Conservation (phyloP, 2,113 vertebrate species). For the Oceanodroma tethys region DNA sequence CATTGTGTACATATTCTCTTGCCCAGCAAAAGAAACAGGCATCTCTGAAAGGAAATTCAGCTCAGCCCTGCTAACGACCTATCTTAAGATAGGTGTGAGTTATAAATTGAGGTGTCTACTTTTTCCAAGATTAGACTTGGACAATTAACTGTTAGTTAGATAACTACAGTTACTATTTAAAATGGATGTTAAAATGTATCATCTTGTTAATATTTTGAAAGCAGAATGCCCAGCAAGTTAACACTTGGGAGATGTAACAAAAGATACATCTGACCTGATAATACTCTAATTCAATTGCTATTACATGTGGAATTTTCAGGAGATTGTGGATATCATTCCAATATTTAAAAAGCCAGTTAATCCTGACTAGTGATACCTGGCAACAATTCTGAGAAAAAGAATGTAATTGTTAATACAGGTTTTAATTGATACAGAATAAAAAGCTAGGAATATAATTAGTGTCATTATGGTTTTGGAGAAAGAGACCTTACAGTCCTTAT, state of each 20-base stretch:
- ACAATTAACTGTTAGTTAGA: not conserved
- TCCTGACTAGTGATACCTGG: not conserved
- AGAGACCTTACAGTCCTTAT: not conserved
- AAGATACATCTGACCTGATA: not conserved
- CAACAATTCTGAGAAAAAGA: not conserved
- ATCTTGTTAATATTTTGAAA: not conserved
- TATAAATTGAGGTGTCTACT: not conserved
- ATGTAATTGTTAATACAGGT: not conserved
- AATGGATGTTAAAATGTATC: not conserved
- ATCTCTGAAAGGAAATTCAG: not conserved
- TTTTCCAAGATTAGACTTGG: not conserved
- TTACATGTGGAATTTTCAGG: not conserved
- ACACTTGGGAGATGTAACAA: not conserved
- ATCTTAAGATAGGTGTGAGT: not conserved
- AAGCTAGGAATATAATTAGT: not conserved
- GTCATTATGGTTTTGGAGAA: not conserved
- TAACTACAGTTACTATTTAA: not conserved
- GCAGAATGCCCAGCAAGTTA: not conserved
- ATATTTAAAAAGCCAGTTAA: not conserved
- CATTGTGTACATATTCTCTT: not conserved
- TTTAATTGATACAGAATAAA: constrained; percentile 25
- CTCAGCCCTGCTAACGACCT: not conserved
- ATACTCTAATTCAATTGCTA: not conserved
- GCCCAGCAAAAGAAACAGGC: not conserved
- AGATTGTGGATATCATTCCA: not conserved